Percentiles rank a stretch among this genome's conserved stretches.
Evolutionary conservation across 2,797 vertebrate genomes (phyloP).

Genomic region (Leptodactylus fallax): DNA sequence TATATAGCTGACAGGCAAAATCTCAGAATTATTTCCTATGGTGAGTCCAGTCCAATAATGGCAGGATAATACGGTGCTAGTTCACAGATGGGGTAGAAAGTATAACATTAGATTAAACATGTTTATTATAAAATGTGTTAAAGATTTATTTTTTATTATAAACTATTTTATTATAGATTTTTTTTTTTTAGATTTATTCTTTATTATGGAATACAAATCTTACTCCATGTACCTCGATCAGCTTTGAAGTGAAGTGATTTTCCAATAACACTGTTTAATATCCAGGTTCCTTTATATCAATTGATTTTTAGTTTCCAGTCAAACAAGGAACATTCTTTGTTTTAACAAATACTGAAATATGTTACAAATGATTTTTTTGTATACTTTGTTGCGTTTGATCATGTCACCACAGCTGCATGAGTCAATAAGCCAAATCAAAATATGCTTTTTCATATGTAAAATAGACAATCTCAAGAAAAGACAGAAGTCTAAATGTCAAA

Average conservation of each 20-base stretch:
- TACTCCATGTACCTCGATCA: not conserved
- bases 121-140: not conserved
- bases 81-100: not conserved
- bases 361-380: slow-evolving; percentile 45
- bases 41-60: not conserved
- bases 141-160: not conserved
- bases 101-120: not conserved
- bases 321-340: slow-evolving; percentile 19
- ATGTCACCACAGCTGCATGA: slow-evolving; percentile 41
- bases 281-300: slow-evolving; percentile 15
- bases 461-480: slow-evolving; percentile 51
- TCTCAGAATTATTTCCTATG: not conserved
- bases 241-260: not conserved
- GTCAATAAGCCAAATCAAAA: slow-evolving; percentile 53
- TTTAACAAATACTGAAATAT: slow-evolving; percentile 11
- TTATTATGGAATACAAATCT: not conserved
- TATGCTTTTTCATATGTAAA: slow-evolving; percentile 60
- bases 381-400: slow-evolving; percentile 29
- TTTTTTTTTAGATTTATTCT: too few species aligned
- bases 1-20: not conserved
- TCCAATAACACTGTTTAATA: not conserved
- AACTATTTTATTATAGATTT: too few species aligned
- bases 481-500: slow-evolving; percentile 60
- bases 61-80: not conserved
- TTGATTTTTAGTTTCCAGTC: slow-evolving; percentile 16